Percentiles rank a stretch among this genome's conserved stretches.
Evolutionary conservation across 2,113 vertebrate genomes (phyloP).

Genomic region (Dascyllus trimaculatus): DNA sequence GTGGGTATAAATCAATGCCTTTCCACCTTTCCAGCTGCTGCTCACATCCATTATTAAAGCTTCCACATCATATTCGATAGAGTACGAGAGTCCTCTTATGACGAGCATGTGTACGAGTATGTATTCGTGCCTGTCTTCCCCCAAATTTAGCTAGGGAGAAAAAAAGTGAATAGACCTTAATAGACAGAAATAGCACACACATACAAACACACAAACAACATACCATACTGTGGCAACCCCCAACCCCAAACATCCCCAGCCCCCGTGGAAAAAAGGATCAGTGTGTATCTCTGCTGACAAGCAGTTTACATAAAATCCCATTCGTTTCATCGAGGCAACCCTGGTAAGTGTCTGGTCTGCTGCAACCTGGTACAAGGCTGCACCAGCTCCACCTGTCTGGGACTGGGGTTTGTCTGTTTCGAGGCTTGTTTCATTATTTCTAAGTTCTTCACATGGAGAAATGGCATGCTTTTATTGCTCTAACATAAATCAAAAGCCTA

Average conservation of each 20-base stretch:
- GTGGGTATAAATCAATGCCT: slow-evolving; percentile 84
- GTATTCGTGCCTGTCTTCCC: slow-evolving; percentile 33
- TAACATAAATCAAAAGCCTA: slow-evolving; percentile 15
- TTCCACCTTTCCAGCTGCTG: slow-evolving; percentile 82
- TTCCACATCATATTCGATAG: slow-evolving; percentile 77
- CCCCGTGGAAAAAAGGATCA: slow-evolving; percentile 80
- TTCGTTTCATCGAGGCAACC: slow-evolving; percentile 77
- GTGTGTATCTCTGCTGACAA: slow-evolving; percentile 82
- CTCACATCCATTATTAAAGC: slow-evolving; percentile 83
- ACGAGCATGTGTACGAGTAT: slow-evolving; percentile 62
- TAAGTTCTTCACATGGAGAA: slow-evolving; percentile 45
- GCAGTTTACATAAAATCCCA: slow-evolving; percentile 84
- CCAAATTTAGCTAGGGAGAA: slow-evolving; percentile 45
- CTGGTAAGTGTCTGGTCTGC: slow-evolving; percentile 72
- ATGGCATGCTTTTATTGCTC: slow-evolving; percentile 23
- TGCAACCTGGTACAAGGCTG: slow-evolving; percentile 58
- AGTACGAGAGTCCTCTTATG: slow-evolving; percentile 41
- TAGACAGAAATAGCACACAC: slow-evolving; percentile 35
- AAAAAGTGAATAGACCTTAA: slow-evolving; percentile 63
- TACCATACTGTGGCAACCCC: slow-evolving; percentile 42
- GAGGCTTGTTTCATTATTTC: neutral
- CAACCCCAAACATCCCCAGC: slow-evolving; percentile 39
- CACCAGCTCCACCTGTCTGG: slow-evolving; percentile 67
- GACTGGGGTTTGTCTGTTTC: slow-evolving; percentile 36
- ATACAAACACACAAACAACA: slow-evolving; percentile 36